Percentiles rank a stretch among this genome's conserved stretches.
These are phyloP conservation scores for Chanos chanos DNA, from an alignment of 2,797 vertebrate species.

Conservation along the genomic window DNA sequence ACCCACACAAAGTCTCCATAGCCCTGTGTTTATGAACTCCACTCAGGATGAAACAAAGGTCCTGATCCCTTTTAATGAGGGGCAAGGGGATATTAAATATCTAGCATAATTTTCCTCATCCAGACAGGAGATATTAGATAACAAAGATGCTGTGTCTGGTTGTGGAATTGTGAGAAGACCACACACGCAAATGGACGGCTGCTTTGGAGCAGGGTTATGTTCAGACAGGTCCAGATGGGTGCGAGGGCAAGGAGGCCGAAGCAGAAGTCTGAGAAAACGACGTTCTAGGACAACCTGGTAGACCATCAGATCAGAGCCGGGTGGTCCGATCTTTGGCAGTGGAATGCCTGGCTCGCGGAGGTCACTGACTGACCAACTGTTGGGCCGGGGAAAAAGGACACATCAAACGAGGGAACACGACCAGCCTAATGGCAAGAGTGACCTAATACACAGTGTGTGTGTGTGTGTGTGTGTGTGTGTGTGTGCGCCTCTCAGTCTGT, in stretches of 20 bases:
- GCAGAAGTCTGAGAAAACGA: conserved; percentile 60
- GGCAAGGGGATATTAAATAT: conserved; percentile 29
- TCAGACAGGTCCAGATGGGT: conserved; percentile 69
- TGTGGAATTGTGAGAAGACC: conserved; percentile 29
- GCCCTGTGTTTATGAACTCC: conserved; percentile 13
- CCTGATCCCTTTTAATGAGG: conserved; percentile 33
- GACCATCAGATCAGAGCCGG: conserved; percentile 59
- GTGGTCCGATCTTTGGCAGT: conserved; percentile 56
- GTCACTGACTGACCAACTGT: conserved; percentile 63
- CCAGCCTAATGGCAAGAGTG: conserved; percentile 26
- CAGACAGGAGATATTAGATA: conserved; percentile 46
- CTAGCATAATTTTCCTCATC: conserved; percentile 20
- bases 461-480: conserved; percentile 22
- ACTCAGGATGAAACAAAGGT: conserved; percentile 23
- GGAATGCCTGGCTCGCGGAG: conserved; percentile 44
- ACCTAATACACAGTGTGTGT: conserved; percentile 36
- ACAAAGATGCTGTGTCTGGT: conserved; percentile 41
- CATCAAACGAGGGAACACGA: conserved; percentile 58
- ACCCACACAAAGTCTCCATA: conserved; percentile 18
- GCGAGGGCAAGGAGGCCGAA: conserved; percentile 35
- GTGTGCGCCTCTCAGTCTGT: conserved; percentile 42
- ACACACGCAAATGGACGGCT: conserved; percentile 22
- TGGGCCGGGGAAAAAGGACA: conserved; percentile 41
- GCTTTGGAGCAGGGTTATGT: conserved; percentile 48
- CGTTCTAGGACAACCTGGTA: conserved; percentile 56